Base-by-base conservation (phyloP, 2,113 vertebrate species). In the Brachyhypopomus gauderio region DNA sequence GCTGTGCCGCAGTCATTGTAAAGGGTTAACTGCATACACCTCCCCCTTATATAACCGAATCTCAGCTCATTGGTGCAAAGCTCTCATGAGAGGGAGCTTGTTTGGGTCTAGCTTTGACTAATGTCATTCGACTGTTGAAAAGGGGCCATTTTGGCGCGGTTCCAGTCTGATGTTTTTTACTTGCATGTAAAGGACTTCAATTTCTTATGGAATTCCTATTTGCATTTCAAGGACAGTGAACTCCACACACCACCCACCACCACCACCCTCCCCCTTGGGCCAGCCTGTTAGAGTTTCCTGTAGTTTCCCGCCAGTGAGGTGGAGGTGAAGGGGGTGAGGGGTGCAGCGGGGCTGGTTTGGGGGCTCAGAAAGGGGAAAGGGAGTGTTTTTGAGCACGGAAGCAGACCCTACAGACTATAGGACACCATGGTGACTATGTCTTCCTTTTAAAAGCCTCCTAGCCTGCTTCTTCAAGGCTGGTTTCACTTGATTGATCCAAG, bases 211-310 rank as follows among this genome's bases (percentile, higher is more conserved):
- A 78, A 81, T 83, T 82, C 80, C 85, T 62, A 86, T 88, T 86
- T 86, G 81, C 86, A 86, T 89, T 86, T 84, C 79, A 85, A 80
- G 84, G 77, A 69, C 70, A 52, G 66, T 52, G 8, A 52, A 52
- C 45, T 11, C 45, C 45, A 52, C 41, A 41, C 5, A 41, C 9
- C 41, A 41, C 41, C 41, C 41, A 8, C 45, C 45, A 52, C 45
- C 12, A 14, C 45, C 45, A 14, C 69, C 71, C 75, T 77, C 80
- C 56, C 83, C 83, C 83, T 85, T 70, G 72, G 60, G 27, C 48
- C 56, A 83, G 80, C 78, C 85, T 85, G 83, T 87, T 88, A 81
- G 83, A 73, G 79, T 76, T 79, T 82, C 85, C 77, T 76, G 73
- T 82, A 78, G 81, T 80, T 88, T 86, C 84, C 86, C 79, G 84